Conservation (phyloP, 1,140 invertebrate species). For the Leptinotarsa texana region DNA sequence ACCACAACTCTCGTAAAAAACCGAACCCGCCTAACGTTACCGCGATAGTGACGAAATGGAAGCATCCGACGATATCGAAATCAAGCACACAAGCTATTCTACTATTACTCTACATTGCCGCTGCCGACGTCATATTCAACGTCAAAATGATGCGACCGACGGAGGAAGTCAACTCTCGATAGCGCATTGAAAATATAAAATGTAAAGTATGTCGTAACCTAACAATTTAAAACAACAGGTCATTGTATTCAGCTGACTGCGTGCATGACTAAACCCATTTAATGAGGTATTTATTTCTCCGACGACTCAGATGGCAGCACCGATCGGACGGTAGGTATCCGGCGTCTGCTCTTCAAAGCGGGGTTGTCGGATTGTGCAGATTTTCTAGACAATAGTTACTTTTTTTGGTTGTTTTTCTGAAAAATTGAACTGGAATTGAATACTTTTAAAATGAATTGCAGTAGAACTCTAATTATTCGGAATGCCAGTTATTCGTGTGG, state of each 20-base stretch:
- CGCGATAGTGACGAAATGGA: too few species aligned
- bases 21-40: too few species aligned
- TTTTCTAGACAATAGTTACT: too few species aligned
- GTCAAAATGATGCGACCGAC: conserved; percentile 9
- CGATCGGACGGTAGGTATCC: conserved; percentile 13
- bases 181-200: conserved; percentile 19
- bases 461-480: too few species aligned
- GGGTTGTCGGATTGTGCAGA: conserved; percentile 1
- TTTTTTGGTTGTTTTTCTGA: too few species aligned
- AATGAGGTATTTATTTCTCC: conserved; percentile 20
- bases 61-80: not conserved
- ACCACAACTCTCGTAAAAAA: too few species aligned
- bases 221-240: conserved; percentile 32
- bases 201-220: conserved; percentile 27
- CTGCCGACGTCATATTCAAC: not conserved
- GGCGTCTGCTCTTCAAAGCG: conserved; percentile 1
- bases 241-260: conserved; percentile 31
- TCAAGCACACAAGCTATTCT: not conserved
- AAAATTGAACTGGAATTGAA: too few species aligned
- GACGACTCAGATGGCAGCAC: conserved; percentile 32
- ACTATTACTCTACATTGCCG: not conserved
- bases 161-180: not conserved
- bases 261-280: conserved; percentile 24
- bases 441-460: too few species aligned
- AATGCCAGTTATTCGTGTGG: too few species aligned